Evolutionary conservation across 2,113 vertebrate genomes (phyloP), one percentile per base, ranked within the genome.

Genomic region (Tenrec ecaudatus): DNA sequence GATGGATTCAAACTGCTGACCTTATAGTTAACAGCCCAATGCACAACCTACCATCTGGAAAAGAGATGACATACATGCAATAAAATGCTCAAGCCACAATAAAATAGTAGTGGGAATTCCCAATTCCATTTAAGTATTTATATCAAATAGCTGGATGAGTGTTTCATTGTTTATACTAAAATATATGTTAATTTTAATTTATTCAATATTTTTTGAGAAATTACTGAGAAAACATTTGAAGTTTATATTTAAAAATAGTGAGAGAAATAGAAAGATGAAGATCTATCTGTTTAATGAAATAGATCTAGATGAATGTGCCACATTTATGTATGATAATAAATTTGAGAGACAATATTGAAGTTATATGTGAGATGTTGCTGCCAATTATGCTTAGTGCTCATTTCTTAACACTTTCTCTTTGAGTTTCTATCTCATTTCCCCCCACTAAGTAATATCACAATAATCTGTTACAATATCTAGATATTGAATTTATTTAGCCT

Each of bases 401-500:
- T 36, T 89, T 89, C 27, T 82, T 78, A 68, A 38, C 36, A 31
- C 31, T 84, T 93, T 86, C n/a, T 92, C 66, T 64, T 47, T 47
- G 25, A 71, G 71, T 73, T 71, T 73, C 33, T 88, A 3, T 73
- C 71, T 88, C 4, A 66, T 84, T n/a, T 8, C 69, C 68, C 6
- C 29, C 2, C 9, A 64, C 57, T 95, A 91, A 92, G 71, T 85
- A 91, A 71, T 57, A 83, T 82, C 53, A 66, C 47, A 53, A 85
- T 79, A 90, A 69, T 6, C 11, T 85, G 10, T 89, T 86, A 53
- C 20, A 94, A 6, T 75, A 73, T 95, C 92, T 90, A 79, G 60
- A 69, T 81, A 25, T 3, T 86, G 66, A 95, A 90, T 90, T 95
- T 90, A 88, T 62, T 95, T 90, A 88, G 36, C 36, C 62, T 82